A percentile compares a stretch with the other conserved stretches of the same genome.
phyloP scores from a whole-genome alignment of 2,113 vertebrate species.

The Laticauda laticaudata region DNA sequence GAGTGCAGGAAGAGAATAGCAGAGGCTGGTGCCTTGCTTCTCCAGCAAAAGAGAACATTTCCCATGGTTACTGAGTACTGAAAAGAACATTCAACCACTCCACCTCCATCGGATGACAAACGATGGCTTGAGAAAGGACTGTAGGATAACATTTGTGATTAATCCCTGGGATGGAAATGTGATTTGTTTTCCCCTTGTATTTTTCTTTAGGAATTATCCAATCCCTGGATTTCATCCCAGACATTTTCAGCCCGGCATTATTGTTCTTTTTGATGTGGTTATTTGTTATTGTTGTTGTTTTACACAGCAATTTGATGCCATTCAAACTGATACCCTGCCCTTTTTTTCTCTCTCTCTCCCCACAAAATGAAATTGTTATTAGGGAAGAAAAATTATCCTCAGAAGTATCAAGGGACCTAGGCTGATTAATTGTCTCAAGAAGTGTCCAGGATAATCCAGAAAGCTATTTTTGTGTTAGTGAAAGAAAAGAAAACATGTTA shows the following conservation, averaged over 20 bases:
- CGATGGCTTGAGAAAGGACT: not conserved
- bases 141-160: not conserved
- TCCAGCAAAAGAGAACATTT: not conserved
- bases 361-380: not conserved
- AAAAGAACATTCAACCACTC: not conserved
- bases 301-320: not conserved
- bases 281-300: not conserved
- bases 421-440: not conserved
- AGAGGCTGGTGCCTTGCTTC: not conserved
- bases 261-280: not conserved
- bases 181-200: not conserved
- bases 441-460: not conserved
- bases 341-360: not conserved
- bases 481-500: not conserved
- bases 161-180: not conserved
- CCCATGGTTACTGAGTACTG: not conserved
- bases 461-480: not conserved
- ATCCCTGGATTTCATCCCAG: not conserved
- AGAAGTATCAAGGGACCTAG: not conserved
- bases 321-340: not conserved
- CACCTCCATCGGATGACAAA: not conserved
- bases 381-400: not conserved
- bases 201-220: not conserved
- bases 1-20: conserved; percentile 27
- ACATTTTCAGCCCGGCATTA: not conserved